Evolutionary conservation across 2,113 vertebrate species (phyloP).

Genomic region (Lagopus leucura): DNA sequence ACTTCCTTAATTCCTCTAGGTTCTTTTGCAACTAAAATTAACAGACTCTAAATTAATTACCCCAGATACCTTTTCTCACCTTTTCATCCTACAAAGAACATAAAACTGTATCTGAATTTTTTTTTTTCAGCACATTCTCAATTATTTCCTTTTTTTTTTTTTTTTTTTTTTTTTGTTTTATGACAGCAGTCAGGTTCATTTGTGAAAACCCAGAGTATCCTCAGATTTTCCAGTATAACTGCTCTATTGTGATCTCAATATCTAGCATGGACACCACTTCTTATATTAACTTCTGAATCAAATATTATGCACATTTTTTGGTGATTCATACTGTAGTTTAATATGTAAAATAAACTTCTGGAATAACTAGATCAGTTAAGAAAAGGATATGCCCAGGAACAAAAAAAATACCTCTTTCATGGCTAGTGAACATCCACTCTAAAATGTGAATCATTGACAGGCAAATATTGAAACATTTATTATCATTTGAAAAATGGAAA

Average conservation of each 20-base stretch:
- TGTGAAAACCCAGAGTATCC: not conserved
- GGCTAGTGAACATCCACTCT: not conserved
- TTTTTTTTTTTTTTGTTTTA: not conserved
- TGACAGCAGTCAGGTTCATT: not conserved
- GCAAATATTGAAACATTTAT: not conserved
- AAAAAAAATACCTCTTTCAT: not conserved
- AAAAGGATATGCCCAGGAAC: not conserved
- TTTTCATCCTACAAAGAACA: rapidly evolving
- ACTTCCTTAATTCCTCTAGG: not conserved
- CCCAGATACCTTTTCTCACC: not conserved
- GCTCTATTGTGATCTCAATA: not conserved
- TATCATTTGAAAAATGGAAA: not conserved
- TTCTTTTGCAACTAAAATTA: not conserved
- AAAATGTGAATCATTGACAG: not conserved
- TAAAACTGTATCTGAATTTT: not conserved
- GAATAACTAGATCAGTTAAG: not conserved
- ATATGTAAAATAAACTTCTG: not conserved
- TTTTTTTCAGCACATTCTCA: not conserved
- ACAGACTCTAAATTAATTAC: not conserved
- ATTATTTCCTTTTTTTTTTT: not conserved
- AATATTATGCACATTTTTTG: not conserved
- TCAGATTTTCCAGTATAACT: not conserved
- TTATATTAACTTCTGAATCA: not conserved
- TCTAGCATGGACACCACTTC: not conserved
- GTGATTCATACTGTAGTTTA: not conserved